Evolutionary conservation across 2,888 invertebrate species (phyloP).

Genomic region (Agrilus mali): DNA sequence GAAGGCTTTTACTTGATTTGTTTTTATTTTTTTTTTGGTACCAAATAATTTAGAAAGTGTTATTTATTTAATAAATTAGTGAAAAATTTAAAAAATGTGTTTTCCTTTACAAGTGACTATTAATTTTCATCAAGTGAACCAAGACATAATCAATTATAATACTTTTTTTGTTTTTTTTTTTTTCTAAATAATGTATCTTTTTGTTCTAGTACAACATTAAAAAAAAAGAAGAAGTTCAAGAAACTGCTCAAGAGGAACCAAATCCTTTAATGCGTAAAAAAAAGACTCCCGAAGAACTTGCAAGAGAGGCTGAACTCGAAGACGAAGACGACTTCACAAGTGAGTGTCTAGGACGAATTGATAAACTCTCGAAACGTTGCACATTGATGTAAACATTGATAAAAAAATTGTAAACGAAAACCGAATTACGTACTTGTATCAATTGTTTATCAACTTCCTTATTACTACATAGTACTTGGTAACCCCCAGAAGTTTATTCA

Average conservation of each 20-base stretch:
- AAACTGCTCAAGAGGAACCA: constrained; percentile 73
- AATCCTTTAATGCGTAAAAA: constrained; percentile 96
- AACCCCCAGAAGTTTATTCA: not conserved
- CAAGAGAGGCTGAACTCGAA: constrained; percentile 90
- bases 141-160: no score
- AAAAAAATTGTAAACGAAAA: not conserved
- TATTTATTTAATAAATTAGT: no score
- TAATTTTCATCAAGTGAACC: no score
- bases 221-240: constrained; percentile 85
- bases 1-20: no score
- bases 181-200: constrained; percentile 8
- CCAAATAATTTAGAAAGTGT: no score
- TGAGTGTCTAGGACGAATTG: constrained; percentile 41
- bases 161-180: not conserved
- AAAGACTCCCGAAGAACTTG: constrained; percentile 96
- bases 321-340: constrained; percentile 95
- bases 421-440: not conserved
- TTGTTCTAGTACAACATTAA: constrained; percentile 92
- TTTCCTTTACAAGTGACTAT: no score
- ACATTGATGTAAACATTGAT: constrained; percentile 21
- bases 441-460: not conserved
- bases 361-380: constrained; percentile 27
- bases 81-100: no score
- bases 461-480: no score
- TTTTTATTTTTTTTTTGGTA: not conserved